These are phyloP conservation scores for Rhyacophila evoluta DNA, from an alignment of 2,888 invertebrate species.

Conservation along the genomic window DNA sequence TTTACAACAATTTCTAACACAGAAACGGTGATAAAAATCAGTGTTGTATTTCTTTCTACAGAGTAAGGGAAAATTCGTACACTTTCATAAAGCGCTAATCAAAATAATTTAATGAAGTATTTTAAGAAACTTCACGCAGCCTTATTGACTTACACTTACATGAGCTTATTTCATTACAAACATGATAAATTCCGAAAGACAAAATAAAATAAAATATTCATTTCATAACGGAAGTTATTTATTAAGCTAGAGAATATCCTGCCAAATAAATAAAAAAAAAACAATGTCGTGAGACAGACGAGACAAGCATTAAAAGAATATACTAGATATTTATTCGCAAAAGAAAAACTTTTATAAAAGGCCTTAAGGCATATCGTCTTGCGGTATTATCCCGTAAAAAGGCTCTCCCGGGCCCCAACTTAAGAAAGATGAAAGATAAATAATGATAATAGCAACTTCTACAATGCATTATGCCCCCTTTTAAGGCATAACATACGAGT, in stretches of 20 bases:
- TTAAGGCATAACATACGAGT: conserved; percentile 19
- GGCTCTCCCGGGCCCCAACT: not conserved
- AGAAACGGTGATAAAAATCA: too few relatives aligned
- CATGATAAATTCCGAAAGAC: not conserved
- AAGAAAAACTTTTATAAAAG: conserved; percentile 11
- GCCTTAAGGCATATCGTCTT: not conserved
- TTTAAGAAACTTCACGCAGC: too few relatives aligned
- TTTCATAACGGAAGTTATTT: not conserved
- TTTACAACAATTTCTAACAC: too few relatives aligned
- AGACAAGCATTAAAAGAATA: conserved; percentile 1
- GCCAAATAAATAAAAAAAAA: not conserved
- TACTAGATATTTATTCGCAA: not conserved
- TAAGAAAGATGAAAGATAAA: conserved; percentile 18
- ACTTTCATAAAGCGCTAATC: too few relatives aligned
- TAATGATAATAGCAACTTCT: conserved; percentile 14
- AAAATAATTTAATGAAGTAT: too few relatives aligned
- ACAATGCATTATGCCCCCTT: conserved; percentile 5
- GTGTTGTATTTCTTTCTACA: too few relatives aligned
- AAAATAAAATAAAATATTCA: not conserved
- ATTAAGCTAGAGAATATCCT: not conserved
- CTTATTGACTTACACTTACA: too few relatives aligned
- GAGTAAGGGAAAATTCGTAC: too few relatives aligned
- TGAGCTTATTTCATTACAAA: too few relatives aligned
- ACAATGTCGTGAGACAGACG: not conserved
- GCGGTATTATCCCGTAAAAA: not conserved